Percentiles rank a stretch among this genome's conserved stretches.
Conservation (phyloP, 2,888 invertebrate species). For the Drosophila subsilvestris region DNA sequence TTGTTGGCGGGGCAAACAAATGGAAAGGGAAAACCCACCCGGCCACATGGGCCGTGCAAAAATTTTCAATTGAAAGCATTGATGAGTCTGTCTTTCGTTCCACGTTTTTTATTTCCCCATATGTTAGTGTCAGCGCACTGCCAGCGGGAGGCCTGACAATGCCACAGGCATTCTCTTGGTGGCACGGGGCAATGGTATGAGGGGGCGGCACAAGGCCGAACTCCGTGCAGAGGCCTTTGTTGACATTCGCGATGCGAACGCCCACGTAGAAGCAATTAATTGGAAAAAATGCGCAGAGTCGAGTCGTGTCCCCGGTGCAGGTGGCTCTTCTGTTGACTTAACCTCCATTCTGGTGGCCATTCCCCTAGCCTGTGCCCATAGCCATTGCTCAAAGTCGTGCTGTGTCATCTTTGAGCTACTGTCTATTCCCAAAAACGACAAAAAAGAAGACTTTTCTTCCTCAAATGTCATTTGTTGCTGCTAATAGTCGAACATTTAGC, state of each 20-base stretch:
- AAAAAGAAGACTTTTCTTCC: constrained; percentile 18
- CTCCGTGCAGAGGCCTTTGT: constrained; percentile 57
- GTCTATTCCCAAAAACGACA: background rate
- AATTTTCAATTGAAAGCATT: constrained; percentile 76
- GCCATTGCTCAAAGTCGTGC: constrained; percentile 17
- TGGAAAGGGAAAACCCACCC: constrained; percentile 27
- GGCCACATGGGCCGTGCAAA: constrained; percentile 63
- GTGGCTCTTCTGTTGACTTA: constrained; percentile 63
- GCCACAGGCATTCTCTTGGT: background rate
- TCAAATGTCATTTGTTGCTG: constrained; percentile 46
- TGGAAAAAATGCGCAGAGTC: constrained; percentile 76
- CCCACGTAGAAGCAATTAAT: constrained; percentile 77
- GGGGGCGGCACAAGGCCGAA: constrained; percentile 8
- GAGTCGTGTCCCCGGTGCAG: constrained; percentile 18
- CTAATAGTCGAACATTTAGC: constrained; percentile 52
- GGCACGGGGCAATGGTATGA: background rate
- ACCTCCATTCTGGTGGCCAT: constrained; percentile 48
- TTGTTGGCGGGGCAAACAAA: constrained; percentile 48
- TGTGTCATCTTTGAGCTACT: constrained; percentile 6
- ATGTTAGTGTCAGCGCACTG: constrained; percentile 61
- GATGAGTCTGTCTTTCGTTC: constrained; percentile 58
- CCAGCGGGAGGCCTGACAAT: constrained; percentile 54
- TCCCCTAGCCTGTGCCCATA: constrained; percentile 1
- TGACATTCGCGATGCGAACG: constrained; percentile 58
- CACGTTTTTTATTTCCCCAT: constrained; percentile 35